Conservation (phyloP, 2,797 vertebrate species). For the Sarcophilus harrisii region DNA sequence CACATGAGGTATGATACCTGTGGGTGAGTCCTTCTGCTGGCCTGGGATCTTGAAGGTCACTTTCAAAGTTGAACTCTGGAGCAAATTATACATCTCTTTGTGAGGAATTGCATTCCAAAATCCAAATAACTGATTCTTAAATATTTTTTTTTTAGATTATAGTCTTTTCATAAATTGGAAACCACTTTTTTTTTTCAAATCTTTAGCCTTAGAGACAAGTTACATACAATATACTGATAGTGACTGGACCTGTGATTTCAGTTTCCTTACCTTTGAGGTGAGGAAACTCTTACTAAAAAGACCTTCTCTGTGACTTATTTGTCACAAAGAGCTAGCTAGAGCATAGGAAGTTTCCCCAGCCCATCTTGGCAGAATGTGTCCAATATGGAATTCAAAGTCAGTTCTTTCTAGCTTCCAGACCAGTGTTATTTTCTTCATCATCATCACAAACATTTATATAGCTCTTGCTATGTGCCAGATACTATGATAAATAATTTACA, state of each 20-base stretch:
- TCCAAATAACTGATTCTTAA: background rate
- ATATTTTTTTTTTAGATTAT: background rate
- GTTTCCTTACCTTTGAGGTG: background rate
- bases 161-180: background rate
- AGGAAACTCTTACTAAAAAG: background rate
- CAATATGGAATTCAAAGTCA: background rate
- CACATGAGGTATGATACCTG: background rate
- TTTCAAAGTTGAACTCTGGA: background rate
- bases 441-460: background rate
- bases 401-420: background rate
- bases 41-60: background rate
- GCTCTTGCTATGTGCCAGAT: background rate
- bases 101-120: background rate
- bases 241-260: background rate
- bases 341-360: fast-evolving
- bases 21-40: background rate
- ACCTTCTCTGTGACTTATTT: background rate
- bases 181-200: background rate
- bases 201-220: background rate
- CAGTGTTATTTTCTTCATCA: background rate
- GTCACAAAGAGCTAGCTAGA: background rate
- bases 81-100: background rate
- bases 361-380: background rate
- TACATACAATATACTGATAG: background rate
- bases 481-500: background rate